Base-by-base conservation (phyloP, 2,797 vertebrate species). In the Lerista edwardsae region DNA sequence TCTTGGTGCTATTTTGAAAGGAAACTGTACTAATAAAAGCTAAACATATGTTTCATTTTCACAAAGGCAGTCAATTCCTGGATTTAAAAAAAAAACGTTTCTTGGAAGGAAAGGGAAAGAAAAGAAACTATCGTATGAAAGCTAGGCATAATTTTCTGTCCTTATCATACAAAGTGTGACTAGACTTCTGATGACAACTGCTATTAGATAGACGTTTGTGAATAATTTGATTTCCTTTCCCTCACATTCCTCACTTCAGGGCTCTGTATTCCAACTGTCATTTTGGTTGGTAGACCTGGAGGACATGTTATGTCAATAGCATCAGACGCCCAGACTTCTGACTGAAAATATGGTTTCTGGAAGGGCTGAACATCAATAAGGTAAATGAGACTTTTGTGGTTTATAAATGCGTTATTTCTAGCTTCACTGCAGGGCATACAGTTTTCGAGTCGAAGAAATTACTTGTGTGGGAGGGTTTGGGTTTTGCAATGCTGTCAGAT, bases 231-330 rank as follows among this genome's bases (percentile, higher is more conserved):
- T n/a, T 0, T 71, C 51, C 80, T 21, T 67, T 86, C 79, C 41
- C 21, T 81, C 55, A 83, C 47, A 86, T 65, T 86, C 55, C 69
- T 71, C 87, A 87, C 55, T 85, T 76, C 69, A 86, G 69, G 34
- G 25, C 0, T 1, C 17, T 82, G 39, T 79, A 75, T 80, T 85
- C 41, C 81, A 71, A 77, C 62, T 91, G 83, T 81, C 76, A 77
- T 91, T 94, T 92, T 75, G 84, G 2, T 77, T 87, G 67, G 81
- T 78, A 76, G 76, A 76, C 75, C 69, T 90, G 86, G 62, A 89
- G 82, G 79, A 75, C 34, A 82, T 75, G 80, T 87, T 90, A 72
- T 83, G 75, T 94, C 91, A 94, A 83, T 87, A 88, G 31, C 75
- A 84, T 72, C 72, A 84, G 87, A 87, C 88, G 87, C 91, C 69